These are phyloP conservation scores for Gulo gulo DNA, from an alignment of 2,113 vertebrate species.

Conservation along the genomic window DNA sequence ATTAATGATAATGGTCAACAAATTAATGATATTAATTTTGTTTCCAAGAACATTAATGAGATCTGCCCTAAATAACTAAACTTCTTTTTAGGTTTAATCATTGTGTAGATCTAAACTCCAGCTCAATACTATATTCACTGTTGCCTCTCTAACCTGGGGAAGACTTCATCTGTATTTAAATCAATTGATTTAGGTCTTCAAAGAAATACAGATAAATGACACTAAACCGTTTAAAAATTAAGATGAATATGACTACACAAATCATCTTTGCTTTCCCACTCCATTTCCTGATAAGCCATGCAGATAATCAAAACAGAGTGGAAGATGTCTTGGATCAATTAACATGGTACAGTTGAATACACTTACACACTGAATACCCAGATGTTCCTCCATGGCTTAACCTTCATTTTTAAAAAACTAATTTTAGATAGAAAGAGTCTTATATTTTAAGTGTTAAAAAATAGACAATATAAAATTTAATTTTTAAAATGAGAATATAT, in stretches of 20 bases:
- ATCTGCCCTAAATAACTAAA: neutral
- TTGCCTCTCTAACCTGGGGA: neutral
- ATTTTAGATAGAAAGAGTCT: neutral
- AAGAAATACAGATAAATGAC: constrained; percentile 36
- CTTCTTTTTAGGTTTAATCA: neutral
- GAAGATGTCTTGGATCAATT: constrained; percentile 46
- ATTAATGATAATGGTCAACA: too few species aligned
- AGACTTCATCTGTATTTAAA: neutral
- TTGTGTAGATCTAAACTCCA: neutral
- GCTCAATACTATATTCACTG: neutral
- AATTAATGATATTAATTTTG: neutral
- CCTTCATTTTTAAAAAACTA: neutral
- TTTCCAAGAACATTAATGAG: neutral
- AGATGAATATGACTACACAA: constrained; percentile 27
- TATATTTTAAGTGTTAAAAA: neutral
- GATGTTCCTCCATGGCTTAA: constrained; percentile 13
- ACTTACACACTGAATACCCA: neutral
- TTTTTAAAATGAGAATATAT: neutral
- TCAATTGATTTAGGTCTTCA: neutral
- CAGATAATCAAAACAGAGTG: constrained; percentile 62
- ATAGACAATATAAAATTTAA: neutral
- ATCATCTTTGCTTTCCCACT: constrained; percentile 47
- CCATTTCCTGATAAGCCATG: constrained; percentile 58
- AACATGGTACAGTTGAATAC: constrained; percentile 3
- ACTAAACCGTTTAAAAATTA: constrained; percentile 34